These are phyloP conservation scores for Aphelenchoides fujianensis DNA, from an alignment of 1,140 invertebrate genomes.

Conservation along the genomic window DNA sequence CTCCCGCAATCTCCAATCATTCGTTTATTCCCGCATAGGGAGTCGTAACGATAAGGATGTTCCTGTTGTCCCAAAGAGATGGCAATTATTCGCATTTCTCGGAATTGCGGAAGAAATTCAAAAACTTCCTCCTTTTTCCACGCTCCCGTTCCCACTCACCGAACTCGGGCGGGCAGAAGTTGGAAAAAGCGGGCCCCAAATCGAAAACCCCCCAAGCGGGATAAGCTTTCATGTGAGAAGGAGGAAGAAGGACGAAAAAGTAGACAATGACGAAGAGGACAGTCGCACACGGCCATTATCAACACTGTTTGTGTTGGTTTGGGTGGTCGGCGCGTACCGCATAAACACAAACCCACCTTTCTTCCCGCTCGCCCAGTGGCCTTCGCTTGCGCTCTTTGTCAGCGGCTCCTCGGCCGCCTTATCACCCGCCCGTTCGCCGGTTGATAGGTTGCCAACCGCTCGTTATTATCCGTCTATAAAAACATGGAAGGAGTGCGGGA, in stretches of 20 bases:
- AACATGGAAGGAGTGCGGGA: too few relatives aligned
- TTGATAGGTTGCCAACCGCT: background rate
- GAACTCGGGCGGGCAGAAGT: slow-evolving; percentile 20
- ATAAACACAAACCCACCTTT: background rate
- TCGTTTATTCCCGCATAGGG: too few relatives aligned
- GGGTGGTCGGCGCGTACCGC: background rate
- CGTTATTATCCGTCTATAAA: too few relatives aligned
- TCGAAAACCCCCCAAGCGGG: background rate
- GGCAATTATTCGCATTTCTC: too few relatives aligned
- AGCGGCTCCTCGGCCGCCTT: background rate
- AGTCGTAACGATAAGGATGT: too few relatives aligned
- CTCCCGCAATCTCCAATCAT: too few relatives aligned
- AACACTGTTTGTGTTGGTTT: background rate
- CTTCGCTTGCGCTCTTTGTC: background rate
- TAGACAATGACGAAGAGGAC: slow-evolving; percentile 6
- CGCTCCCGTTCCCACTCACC: too few relatives aligned
- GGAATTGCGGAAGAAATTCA: too few relatives aligned
- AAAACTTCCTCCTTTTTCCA: too few relatives aligned
- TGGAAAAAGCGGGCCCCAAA: slow-evolving; percentile 1
- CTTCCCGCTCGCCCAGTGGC: too few relatives aligned
- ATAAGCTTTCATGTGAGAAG: slow-evolving; percentile 14
- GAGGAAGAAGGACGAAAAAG: background rate
- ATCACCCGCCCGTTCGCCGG: too few relatives aligned
- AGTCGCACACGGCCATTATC: slow-evolving; percentile 1
- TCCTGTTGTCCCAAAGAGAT: too few relatives aligned